Percentiles rank a stretch among this genome's conserved stretches.
These are phyloP conservation scores for Microtus ochrogaster DNA, from an alignment of 2,113 vertebrate genomes.

Conservation along the genomic window DNA sequence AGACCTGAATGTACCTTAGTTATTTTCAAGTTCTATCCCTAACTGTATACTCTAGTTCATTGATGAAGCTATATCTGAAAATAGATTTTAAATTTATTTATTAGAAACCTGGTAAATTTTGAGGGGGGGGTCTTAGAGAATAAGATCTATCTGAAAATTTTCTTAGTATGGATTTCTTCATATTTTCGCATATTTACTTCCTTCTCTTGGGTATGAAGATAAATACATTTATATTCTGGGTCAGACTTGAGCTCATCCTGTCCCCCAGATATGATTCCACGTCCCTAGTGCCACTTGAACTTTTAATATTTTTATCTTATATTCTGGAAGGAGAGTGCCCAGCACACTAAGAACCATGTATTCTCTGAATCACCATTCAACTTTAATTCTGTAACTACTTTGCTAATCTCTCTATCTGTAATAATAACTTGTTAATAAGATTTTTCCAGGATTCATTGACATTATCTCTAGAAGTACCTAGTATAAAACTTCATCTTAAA, in stretches of 20 bases:
- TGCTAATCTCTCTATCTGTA: conserved; percentile 53
- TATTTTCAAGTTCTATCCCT: not conserved
- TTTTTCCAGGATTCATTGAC: conserved; percentile 65
- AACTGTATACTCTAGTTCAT: not conserved
- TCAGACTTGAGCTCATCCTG: not conserved
- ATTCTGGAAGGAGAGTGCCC: not conserved
- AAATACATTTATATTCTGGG: not conserved
- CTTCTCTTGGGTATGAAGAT: not conserved
- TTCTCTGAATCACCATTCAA: not conserved
- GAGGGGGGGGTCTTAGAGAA: not conserved
- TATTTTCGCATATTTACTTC: not conserved
- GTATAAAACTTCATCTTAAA: conserved; percentile 1
- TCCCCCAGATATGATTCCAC: not conserved
- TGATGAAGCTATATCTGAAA: conserved; percentile 18
- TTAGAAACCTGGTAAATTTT: not conserved
- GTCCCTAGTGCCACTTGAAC: not conserved
- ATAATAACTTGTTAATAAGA: conserved; percentile 12
- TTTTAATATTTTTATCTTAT: not conserved
- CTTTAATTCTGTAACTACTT: conserved; percentile 49
- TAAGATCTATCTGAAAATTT: conserved; percentile 34
- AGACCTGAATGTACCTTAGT: not conserved
- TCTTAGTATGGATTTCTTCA: conserved; percentile 20
- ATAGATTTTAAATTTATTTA: conserved; percentile 20
- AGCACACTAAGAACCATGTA: not conserved
- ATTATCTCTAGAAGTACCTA: not conserved